Evolutionary conservation across 2,888 invertebrate species (phyloP), one percentile per base, ranked within the genome.

Genomic region (Xylocampa areola): DNA sequence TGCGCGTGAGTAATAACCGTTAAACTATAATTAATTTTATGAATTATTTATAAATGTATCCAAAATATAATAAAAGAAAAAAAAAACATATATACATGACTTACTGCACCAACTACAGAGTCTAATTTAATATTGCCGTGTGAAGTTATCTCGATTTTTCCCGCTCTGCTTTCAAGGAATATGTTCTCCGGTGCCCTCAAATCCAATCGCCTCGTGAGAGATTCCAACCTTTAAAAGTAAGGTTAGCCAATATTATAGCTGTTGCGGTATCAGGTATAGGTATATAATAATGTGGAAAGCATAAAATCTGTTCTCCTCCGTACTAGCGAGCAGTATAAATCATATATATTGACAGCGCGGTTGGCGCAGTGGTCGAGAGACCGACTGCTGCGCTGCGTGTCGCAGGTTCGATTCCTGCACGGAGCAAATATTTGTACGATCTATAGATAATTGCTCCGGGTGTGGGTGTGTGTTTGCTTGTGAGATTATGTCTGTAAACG

Each of bases 101-200:
- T 90, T 77, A 94, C 94, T 41, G 96, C 95, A 59, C 97, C 97
- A 53, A 96, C 96, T 52, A 95, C 94, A 35, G 97, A 97, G 79
- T 96, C 95, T 10, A 98, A 91, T 68, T 95, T 95, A 41, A 98
- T 95, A 82, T 97, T 96, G 51, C 95, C 95, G 63, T 97, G 95
- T 53, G 97, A 96, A 39, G 95, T 94, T 27, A 97, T 95, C 51
- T 95, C 95, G 64, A 98, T 96, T 77, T 96, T 96, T 11, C 97
- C 97, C 0, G 97, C 97, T 82, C 96, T 95, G 32, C 97, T 97
- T 84, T 97, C 96, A 41, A 98, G 91, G 49, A 94, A 94, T 66
- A 98, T 96, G 11, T 96, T 96, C 59, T 96, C 95, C 0, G 97
- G 96, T 2, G 96, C 97, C 67, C 95, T 94, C 50, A 97, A 91